Percentiles rank a stretch among this genome's conserved stretches.
Evolutionary conservation across 1,140 invertebrate species (phyloP).

Genomic region (Hypothenemus hampei): DNA sequence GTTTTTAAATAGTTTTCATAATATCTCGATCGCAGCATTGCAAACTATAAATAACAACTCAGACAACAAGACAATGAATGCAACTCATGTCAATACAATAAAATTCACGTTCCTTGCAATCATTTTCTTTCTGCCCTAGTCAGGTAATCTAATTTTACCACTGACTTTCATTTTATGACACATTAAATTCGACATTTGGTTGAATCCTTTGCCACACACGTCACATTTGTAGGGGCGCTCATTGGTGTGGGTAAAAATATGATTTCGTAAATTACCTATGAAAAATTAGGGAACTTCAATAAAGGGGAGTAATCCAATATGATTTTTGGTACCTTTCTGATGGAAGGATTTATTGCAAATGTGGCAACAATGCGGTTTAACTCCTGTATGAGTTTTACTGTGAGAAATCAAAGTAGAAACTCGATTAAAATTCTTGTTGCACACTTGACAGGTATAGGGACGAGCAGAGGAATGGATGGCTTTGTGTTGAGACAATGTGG

Average conservation of each 20-base stretch:
- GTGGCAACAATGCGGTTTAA: slow-evolving; percentile 68
- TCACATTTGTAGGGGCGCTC: slow-evolving; percentile 77
- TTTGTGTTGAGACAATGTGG: slow-evolving; percentile 66
- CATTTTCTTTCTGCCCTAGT: too few species aligned
- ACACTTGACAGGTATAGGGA: slow-evolving; percentile 67
- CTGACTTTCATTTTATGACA: slow-evolving; percentile 67
- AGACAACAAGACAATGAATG: too few species aligned
- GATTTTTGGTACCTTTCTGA: slow-evolving; percentile 59
- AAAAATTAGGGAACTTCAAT: too few species aligned
- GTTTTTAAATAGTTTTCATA: neutral
- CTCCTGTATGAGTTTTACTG: slow-evolving; percentile 66
- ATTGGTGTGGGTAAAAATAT: slow-evolving; percentile 72
- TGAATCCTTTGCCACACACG: slow-evolving; percentile 71
- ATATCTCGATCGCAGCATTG: too few species aligned
- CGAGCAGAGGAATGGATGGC: slow-evolving; percentile 68
- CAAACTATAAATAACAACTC: too few species aligned
- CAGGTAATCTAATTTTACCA: too few species aligned
- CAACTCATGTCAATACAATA: too few species aligned
- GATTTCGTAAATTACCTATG: slow-evolving; percentile 65
- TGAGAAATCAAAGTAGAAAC: slow-evolving; percentile 72
- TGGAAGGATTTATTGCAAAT: slow-evolving; percentile 71
- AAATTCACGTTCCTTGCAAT: too few species aligned
- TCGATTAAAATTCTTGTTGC: slow-evolving; percentile 70
- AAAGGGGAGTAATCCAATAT: too few species aligned
- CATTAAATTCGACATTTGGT: slow-evolving; percentile 76